These are phyloP conservation scores for Chelon labrosus DNA, from an alignment of 2,797 vertebrate genomes.

Conservation along the genomic window DNA sequence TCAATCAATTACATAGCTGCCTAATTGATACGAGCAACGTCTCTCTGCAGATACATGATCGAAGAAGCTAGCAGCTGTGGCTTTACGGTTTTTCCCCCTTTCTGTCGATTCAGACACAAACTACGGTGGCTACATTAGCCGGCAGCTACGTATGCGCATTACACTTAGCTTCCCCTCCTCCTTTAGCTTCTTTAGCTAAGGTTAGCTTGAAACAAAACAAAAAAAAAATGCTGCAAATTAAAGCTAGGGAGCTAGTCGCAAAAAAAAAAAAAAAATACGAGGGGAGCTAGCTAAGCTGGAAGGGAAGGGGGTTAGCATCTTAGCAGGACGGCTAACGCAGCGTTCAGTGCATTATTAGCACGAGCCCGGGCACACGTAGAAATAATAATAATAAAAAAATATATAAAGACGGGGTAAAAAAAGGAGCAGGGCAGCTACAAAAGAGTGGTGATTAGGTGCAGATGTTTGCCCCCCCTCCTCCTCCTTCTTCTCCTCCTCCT, in stretches of 20 bases:
- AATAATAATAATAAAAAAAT: neutral
- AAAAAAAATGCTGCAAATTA: conserved; percentile 34
- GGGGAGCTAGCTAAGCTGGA: conserved; percentile 51
- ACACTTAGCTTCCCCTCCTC: conserved; percentile 68
- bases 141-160: conserved; percentile 61
- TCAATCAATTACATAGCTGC: conserved; percentile 50
- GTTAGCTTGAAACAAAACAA: conserved; percentile 43
- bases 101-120: conserved; percentile 29
- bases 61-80: conserved; percentile 10
- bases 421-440: conserved; percentile 54
- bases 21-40: conserved; percentile 48
- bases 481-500: too few relatives aligned
- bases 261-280: too few relatives aligned
- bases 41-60: conserved; percentile 21
- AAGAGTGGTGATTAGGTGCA: conserved; percentile 79
- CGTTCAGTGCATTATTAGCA: conserved; percentile 27
- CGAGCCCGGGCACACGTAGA: neutral
- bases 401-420: conserved; percentile 54
- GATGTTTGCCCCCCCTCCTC: conserved; percentile 70
- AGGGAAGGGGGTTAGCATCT: conserved; percentile 38
- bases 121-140: conserved; percentile 53
- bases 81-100: conserved; percentile 1
- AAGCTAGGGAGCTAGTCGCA: conserved; percentile 51
- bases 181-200: conserved; percentile 59
- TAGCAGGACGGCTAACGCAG: conserved; percentile 55